Percentiles rank a stretch among this genome's conserved stretches.
phyloP scores from a whole-genome alignment of 2,888 invertebrate species.

The Zaprionus lineosus region DNA sequence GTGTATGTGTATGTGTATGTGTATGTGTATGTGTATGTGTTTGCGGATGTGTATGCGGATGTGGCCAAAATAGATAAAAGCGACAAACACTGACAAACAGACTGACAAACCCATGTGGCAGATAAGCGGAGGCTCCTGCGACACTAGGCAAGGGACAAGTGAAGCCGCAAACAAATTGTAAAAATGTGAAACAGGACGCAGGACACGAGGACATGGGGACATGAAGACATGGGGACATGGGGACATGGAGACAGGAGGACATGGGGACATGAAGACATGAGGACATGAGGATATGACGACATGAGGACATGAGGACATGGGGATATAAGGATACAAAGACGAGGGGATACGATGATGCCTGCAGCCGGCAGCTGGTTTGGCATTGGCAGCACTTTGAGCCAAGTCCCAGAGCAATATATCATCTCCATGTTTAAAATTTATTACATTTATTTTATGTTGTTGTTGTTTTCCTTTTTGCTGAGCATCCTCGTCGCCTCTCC shows the following conservation, averaged over 20 bases:
- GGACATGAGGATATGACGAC: too few relatives aligned
- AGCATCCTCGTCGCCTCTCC: not conserved
- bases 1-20: too few relatives aligned
- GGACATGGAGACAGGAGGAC: too few relatives aligned
- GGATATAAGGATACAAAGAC: too few relatives aligned
- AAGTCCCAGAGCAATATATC: constrained; percentile 77
- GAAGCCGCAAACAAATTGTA: constrained; percentile 75
- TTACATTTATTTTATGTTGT: constrained; percentile 74
- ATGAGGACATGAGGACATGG: too few relatives aligned
- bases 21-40: too few relatives aligned
- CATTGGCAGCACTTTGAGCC: constrained; percentile 68
- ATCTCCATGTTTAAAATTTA: constrained; percentile 78
- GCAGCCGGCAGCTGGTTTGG: constrained; percentile 30
- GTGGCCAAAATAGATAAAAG: constrained; percentile 56
- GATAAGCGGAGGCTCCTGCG: not conserved
- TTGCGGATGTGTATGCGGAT: constrained; percentile 58
- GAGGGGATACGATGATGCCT: not conserved
- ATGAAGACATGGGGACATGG: too few relatives aligned
- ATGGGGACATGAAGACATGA: too few relatives aligned
- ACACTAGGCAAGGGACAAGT: constrained; percentile 34
- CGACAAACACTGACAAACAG: not conserved
- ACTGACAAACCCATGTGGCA: constrained; percentile 49
- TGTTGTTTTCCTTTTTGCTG: constrained; percentile 37
- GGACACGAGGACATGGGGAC: not conserved
- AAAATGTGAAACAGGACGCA: constrained; percentile 45